Conservation (phyloP, 2,888 invertebrate species). For the Scaptomyza cyrtandrae region DNA sequence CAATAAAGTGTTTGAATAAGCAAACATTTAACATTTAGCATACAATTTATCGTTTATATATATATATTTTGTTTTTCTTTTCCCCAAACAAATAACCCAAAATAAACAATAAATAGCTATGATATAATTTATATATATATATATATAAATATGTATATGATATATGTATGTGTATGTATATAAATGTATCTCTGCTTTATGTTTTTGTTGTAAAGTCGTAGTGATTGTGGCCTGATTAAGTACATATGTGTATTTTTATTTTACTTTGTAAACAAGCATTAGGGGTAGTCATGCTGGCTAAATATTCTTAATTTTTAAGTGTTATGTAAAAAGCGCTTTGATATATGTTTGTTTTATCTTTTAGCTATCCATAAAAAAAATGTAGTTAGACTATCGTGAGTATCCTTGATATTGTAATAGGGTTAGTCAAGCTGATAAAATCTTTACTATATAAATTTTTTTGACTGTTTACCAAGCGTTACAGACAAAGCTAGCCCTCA, state of each 20-base stretch:
- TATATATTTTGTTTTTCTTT: constrained; percentile 30
- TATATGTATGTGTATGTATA: constrained; percentile 56
- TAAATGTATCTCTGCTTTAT: constrained; percentile 52
- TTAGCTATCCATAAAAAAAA: not conserved
- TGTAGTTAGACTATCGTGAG: not conserved
- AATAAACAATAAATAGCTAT: constrained; percentile 76
- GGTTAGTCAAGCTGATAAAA: constrained; percentile 5
- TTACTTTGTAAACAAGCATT: constrained; percentile 46
- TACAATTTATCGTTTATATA: constrained; percentile 57
- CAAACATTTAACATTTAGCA: constrained; percentile 77
- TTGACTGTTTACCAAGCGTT: too few relatives aligned
- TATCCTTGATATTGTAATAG: not conserved
- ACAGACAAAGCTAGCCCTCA: not conserved
- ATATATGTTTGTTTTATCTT: not conserved
- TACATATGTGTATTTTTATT: constrained; percentile 43
- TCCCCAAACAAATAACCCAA: constrained; percentile 57
- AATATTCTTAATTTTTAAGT: not conserved
- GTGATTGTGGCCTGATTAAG: constrained; percentile 78
- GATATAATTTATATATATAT: constrained; percentile 20
- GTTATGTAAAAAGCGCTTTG: constrained; percentile 1
- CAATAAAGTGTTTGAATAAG: constrained; percentile 77
- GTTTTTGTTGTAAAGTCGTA: constrained; percentile 61
- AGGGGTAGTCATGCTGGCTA: constrained; percentile 28
- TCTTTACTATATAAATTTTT: not conserved
- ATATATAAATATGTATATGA: constrained; percentile 34